Percentiles rank a stretch among this genome's conserved stretches.
Conservation (phyloP, 2,797 vertebrate genomes). For the Ispidina picta region DNA sequence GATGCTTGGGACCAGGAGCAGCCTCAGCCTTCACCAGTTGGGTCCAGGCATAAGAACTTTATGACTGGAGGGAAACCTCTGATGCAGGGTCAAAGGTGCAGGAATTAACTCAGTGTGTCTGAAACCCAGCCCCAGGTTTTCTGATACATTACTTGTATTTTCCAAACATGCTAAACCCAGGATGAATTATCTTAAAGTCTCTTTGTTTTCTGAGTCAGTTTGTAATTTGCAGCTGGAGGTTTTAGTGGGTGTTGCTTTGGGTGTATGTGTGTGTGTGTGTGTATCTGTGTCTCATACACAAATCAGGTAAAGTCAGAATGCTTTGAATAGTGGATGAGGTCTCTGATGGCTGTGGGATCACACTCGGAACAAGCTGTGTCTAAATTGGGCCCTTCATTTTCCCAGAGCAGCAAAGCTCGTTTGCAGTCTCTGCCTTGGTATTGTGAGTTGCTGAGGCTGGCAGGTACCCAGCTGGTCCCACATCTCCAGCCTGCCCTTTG, state of each 20-base stretch:
- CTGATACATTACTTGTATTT: background rate
- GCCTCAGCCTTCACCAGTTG: background rate
- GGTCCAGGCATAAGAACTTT: background rate
- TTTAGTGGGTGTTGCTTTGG: background rate
- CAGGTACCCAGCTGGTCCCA: background rate
- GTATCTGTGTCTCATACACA: background rate
- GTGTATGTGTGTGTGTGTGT: too few species aligned
- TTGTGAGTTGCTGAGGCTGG: background rate
- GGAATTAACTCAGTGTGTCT: background rate
- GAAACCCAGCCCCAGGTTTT: background rate
- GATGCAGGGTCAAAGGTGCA: background rate
- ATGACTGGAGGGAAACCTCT: background rate
- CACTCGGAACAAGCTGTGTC: background rate
- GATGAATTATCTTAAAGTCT: background rate
- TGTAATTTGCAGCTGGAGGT: background rate
- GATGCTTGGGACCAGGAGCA: background rate
- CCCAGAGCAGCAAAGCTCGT: background rate
- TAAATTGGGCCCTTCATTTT: background rate
- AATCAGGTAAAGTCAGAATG: background rate
- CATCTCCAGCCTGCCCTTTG: fast-evolving
- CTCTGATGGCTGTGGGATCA: background rate
- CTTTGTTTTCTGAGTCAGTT: background rate
- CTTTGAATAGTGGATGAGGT: background rate
- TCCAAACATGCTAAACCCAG: background rate
- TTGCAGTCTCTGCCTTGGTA: background rate